A percentile compares a stretch with the other conserved stretches of the same genome.
These are phyloP conservation scores for Scaptomyza tumidula DNA, from an alignment of 2,888 invertebrate genomes.

Conservation along the genomic window DNA sequence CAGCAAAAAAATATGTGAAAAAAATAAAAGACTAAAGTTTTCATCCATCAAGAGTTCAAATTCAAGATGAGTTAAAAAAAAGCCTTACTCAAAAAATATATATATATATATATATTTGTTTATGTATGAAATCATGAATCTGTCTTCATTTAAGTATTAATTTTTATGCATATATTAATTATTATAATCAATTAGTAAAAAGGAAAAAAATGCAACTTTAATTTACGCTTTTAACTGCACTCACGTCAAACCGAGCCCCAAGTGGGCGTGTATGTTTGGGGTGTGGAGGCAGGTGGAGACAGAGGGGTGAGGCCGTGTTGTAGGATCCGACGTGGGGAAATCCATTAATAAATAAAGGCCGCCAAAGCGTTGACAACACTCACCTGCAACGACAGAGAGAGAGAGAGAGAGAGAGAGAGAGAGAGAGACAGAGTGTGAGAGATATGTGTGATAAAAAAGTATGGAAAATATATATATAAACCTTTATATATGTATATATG, in stretches of 20 bases:
- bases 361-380: conserved; percentile 67
- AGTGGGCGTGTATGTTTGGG: not conserved
- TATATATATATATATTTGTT: too few species aligned
- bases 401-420: conserved; percentile 15
- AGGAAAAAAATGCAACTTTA: conserved; percentile 17
- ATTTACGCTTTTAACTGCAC: conserved; percentile 43
- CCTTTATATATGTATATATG: too few species aligned
- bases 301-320: not conserved
- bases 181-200: conserved; percentile 15
- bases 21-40: too few species aligned
- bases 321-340: conserved; percentile 58
- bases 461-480: not conserved
- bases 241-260: conserved; percentile 46
- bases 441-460: conserved; percentile 36
- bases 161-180: not conserved
- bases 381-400: conserved; percentile 55
- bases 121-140: not conserved
- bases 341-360: conserved; percentile 74
- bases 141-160: not conserved
- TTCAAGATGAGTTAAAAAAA: too few species aligned
- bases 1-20: too few species aligned
- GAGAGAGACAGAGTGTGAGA: not conserved
- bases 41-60: too few species aligned
- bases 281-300: not conserved
- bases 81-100: too few species aligned